phyloP scores from a whole-genome alignment of 1,140 invertebrate species.

The Drosophila novamexicana region DNA sequence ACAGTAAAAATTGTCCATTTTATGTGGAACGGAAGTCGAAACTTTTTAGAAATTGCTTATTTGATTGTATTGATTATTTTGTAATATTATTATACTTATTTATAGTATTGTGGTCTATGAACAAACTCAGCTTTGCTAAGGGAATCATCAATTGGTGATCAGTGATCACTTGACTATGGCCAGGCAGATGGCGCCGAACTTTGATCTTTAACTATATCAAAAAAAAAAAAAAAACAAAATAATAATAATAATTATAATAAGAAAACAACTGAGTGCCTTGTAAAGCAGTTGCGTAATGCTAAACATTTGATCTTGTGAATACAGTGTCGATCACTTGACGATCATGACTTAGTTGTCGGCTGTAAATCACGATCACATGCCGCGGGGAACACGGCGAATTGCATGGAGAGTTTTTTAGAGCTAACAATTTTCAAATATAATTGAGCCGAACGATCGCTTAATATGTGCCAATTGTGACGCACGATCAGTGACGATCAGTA shows the following conservation, averaged over 20 bases:
- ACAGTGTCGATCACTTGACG: conserved; percentile 14
- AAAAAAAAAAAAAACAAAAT: too few species aligned
- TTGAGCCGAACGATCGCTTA: neutral
- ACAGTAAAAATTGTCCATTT: conserved; percentile 42
- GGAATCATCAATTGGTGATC: neutral
- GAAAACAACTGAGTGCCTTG: neutral
- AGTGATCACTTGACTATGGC: conserved; percentile 2
- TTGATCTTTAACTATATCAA: neutral
- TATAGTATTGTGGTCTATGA: neutral
- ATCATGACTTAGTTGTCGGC: conserved; percentile 12
- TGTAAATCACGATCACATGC: conserved; percentile 1
- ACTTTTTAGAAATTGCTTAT: conserved; percentile 11
- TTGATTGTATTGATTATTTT: conserved; percentile 8
- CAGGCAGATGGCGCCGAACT: neutral
- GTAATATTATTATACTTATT: conserved; percentile 15
- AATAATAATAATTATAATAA: too few species aligned
- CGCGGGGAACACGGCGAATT: too few species aligned
- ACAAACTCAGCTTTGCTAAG: neutral
- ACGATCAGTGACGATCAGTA: neutral
- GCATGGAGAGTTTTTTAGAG: neutral
- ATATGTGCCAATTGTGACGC: too few species aligned
- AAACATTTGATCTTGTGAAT: too few species aligned
- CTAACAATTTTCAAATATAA: neutral
- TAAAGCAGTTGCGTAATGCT: too few species aligned
- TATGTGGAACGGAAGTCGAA: conserved; percentile 41